A percentile compares a stretch with the other conserved stretches of the same genome.
Evolutionary conservation across 1,140 invertebrate species (phyloP).

Genomic region (Calliopsis andreniformis): DNA sequence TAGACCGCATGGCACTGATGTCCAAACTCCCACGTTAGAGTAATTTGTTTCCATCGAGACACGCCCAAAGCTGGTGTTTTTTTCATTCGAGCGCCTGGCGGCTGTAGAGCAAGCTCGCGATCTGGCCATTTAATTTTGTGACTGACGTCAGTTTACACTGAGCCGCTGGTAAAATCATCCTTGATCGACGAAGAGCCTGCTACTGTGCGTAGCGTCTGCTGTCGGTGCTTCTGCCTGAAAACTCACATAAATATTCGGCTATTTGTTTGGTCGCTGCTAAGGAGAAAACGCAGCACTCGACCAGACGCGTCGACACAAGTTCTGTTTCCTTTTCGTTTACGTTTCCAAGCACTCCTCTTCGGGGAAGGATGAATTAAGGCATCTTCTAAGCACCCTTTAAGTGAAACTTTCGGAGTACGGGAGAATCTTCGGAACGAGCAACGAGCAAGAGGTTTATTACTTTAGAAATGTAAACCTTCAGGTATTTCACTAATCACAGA

Average conservation of each 20-base stretch:
- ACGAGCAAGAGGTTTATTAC: too few relatives aligned
- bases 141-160: slow-evolving; percentile 46
- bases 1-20: not conserved
- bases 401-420: slow-evolving; percentile 20
- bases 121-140: slow-evolving; percentile 50
- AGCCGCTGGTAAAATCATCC: slow-evolving; percentile 44
- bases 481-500: too few relatives aligned
- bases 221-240: slow-evolving; percentile 22
- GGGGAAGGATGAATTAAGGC: slow-evolving; percentile 45
- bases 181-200: slow-evolving; percentile 32
- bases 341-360: slow-evolving; percentile 39
- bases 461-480: too few relatives aligned
- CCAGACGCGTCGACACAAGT: slow-evolving; percentile 3
- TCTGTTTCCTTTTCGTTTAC: slow-evolving; percentile 30
- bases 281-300: slow-evolving; percentile 40
- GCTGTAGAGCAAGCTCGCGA: slow-evolving; percentile 30
- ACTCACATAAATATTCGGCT: slow-evolving; percentile 59
- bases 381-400: slow-evolving; percentile 52
- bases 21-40: slow-evolving; percentile 1
- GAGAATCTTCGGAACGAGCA: too few relatives aligned
- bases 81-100: slow-evolving; percentile 30
- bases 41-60: slow-evolving; percentile 40
- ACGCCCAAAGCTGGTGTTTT: slow-evolving; percentile 38
- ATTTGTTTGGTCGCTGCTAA: slow-evolving; percentile 54
- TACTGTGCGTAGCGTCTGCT: not conserved